Base-by-base conservation (phyloP, 1,140 invertebrate genomes). In the Penaeus vannamei region DNA sequence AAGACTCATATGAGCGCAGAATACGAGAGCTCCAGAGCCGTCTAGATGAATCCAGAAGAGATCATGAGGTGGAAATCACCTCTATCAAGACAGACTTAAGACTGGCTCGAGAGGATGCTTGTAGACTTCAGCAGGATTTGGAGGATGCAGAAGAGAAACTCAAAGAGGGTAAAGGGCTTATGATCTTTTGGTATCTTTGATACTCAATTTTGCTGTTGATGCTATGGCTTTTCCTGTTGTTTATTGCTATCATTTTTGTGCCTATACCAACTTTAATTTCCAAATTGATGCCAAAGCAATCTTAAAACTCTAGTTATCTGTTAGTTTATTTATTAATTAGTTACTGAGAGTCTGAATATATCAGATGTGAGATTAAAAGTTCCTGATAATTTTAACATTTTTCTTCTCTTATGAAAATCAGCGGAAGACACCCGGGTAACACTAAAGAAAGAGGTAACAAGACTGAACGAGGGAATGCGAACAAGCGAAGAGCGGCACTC, bases 111-210 rank as follows among this genome's bases (percentile, higher is more conserved):
- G 90, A 91, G 61, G 90, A 91, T 84, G 87, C 89, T 12, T 69
- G 72, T 62, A 72, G 90, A n/a, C 86, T 91, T 29, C 90, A 91
- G 62, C 90, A 91, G 29, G 90, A 91, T 64, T 76, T 91, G 29
- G 88, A 91, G 59, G 90, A 91, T 66, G 90, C 90, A n/a, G 90
- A 91, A 69, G 86, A 85, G 42, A 91, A 90, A 77, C 89, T 91
- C 20, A 91, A 90, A 42, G 90, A 91, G 42, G 88, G 90, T 91
- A 72, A 79, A 64, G 59, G n/a, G 2, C 20, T 69, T 23, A 23
- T 19, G n/a, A 61, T 32, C 5, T 29, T 59, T 46, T 32, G 42
- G 29, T 76, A 12, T 76, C 12, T 76, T 17, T 76, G 14, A 32
- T 1, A 32, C n/a, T 7, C 36, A 1, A 26, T 32, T 32, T 17